These are phyloP conservation scores for Sorex fumeus DNA, from an alignment of 2,113 vertebrate species.

Conservation along the genomic window DNA sequence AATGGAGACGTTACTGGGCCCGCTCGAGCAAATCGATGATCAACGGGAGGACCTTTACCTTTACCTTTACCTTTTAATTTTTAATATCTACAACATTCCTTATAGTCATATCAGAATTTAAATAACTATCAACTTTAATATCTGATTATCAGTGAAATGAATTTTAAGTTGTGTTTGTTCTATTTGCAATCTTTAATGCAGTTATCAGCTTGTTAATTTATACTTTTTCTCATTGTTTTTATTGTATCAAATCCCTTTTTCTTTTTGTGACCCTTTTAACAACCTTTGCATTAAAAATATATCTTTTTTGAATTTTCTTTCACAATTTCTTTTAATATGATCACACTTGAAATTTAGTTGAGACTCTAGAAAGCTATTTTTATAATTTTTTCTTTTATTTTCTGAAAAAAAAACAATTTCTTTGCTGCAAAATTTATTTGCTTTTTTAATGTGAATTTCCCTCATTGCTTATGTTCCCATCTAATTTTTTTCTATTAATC, in stretches of 20 bases:
- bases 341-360: not conserved
- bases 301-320: not conserved
- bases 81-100: not conserved
- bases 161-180: constrained; percentile 5
- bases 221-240: constrained; percentile 24
- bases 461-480: constrained; percentile 14
- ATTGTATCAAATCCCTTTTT: constrained; percentile 28
- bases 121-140: not conserved
- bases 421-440: not conserved
- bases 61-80: too few relatives aligned
- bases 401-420: not conserved
- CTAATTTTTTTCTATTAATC: constrained; percentile 64
- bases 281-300: not conserved
- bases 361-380: not conserved
- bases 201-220: constrained; percentile 18
- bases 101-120: constrained; percentile 1
- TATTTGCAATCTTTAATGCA: not conserved
- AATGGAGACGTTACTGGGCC: too few relatives aligned
- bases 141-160: not conserved
- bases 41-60: too few relatives aligned
- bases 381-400: not conserved
- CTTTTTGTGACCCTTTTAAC: constrained; percentile 1
- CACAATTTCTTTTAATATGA: constrained; percentile 19
- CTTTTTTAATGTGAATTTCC: not conserved
- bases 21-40: too few relatives aligned